Percentiles rank a stretch among this genome's conserved stretches.
phyloP scores from a whole-genome alignment of 2,113 vertebrate species.

The Ctenomys sociabilis region DNA sequence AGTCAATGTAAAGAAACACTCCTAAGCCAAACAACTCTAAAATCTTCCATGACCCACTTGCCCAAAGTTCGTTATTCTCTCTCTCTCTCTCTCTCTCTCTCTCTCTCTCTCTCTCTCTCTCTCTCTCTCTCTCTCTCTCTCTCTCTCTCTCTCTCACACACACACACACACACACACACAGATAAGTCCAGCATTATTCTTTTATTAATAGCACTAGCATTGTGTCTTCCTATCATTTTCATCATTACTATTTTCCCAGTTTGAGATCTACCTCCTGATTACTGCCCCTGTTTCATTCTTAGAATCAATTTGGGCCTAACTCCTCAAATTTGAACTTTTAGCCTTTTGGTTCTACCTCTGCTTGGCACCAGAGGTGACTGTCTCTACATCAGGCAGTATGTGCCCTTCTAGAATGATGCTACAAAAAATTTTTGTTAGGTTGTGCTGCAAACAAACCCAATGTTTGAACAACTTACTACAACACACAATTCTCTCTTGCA shows the following conservation, averaged over 20 bases:
- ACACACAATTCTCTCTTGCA: not conserved
- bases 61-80: not conserved
- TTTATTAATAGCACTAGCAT: not conserved
- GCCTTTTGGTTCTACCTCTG: not conserved
- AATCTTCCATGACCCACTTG: not conserved
- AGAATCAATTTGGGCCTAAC: not conserved
- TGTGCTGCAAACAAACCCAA: not conserved
- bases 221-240: not conserved
- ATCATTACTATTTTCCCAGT: not conserved
- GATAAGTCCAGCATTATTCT: not conserved
- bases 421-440: not conserved
- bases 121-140: no score
- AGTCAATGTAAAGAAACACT: not conserved
- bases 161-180: not conserved
- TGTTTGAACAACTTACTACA: not conserved
- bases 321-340: not conserved
- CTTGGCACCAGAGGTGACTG: not conserved
- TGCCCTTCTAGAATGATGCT: not conserved
- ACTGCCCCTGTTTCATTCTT: not conserved
- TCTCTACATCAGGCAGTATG: not conserved
- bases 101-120: not conserved
- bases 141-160: no score
- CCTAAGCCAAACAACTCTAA: not conserved
- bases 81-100: not conserved
- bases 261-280: not conserved